Evolutionary conservation across 2,113 vertebrate species (phyloP).

Genomic region (Copsychus sechellarum): DNA sequence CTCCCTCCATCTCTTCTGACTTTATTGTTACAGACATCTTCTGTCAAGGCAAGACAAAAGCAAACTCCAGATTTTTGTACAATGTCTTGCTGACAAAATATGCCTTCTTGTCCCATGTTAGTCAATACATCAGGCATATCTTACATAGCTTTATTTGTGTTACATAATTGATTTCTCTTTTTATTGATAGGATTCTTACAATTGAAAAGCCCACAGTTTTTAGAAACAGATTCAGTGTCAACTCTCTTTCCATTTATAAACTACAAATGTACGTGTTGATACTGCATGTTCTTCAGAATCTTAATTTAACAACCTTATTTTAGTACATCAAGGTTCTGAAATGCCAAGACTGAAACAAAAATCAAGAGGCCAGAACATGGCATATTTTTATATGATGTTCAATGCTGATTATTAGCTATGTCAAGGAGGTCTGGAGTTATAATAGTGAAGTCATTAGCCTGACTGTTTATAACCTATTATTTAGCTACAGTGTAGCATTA

Average conservation of each 20-base stretch:
- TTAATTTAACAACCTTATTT: slow-evolving; percentile 56
- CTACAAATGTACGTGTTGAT: neutral
- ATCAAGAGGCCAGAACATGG: slow-evolving; percentile 30
- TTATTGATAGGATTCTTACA: neutral
- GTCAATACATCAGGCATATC: neutral
- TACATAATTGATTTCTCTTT: slow-evolving; percentile 8
- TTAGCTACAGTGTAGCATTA: slow-evolving; percentile 26
- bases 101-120: neutral
- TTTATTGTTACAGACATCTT: neutral
- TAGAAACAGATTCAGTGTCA: neutral
- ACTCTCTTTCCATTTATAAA: slow-evolving; percentile 10
- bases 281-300: neutral
- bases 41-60: neutral
- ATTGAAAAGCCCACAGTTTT: neutral
- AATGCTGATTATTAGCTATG: slow-evolving; percentile 67
- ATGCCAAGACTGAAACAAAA: slow-evolving; percentile 63
- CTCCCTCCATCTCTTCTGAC: neutral
- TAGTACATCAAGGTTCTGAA: slow-evolving; percentile 41
- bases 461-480: slow-evolving; percentile 60
- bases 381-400: slow-evolving; percentile 70
- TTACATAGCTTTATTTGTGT: neutral
- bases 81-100: neutral
- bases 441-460: slow-evolving; percentile 61
- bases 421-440: slow-evolving; percentile 39
- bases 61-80: neutral